Evolutionary conservation across 1,140 invertebrate species (phyloP), one percentile per base, ranked within the genome.

Genomic region (Drosophila watanabei): DNA sequence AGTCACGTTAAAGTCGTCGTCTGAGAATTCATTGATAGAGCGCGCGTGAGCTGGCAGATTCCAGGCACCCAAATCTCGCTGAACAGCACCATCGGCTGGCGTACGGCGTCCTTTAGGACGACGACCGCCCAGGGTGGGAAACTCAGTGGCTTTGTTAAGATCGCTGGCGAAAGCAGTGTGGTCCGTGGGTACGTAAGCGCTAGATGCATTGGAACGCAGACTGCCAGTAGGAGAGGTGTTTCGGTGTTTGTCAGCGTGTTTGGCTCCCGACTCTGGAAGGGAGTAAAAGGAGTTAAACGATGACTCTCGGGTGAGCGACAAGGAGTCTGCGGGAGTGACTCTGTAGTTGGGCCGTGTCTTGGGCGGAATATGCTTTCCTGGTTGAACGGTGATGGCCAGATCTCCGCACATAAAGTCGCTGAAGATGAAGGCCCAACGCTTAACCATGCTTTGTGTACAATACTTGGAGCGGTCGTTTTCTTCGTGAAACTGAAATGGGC

Each of bases 341-440:
- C 4, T 14, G n/a, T 79, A 82, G n/a, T 48, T 86, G 6, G 43
- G n/a, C 2, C 68, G 46, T 1, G 59, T 59, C 14, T 43, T 57
- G 11, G 70, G 66, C 3, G 85, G 85, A 54, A 85, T 61, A 18
- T 89, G 85, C 35, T 79, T 80, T 2, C 91, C 90, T 0, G 80
- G 82, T 37, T 79, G 6, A 1, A 81, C 51, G 0, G 49, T 35
- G 2, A 93, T 90, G 2, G 80, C 91, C 14, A 93, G 30, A 41
- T 93, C 88, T 2, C 57, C 57, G 58, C 91, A 92, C 75, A 93
- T 80, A 16, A 69, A 85, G 48, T 93, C 92, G 16, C 79, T 79
- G 4, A 93, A 92, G 16, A 59, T 69, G 14, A 71, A 93, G 0
- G 70, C 75, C 92, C 92, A 93, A 6, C 92, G 85, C 0, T 52